Evolutionary conservation across 2,113 vertebrate species (phyloP).

Genomic region (Geococcyx californianus): DNA sequence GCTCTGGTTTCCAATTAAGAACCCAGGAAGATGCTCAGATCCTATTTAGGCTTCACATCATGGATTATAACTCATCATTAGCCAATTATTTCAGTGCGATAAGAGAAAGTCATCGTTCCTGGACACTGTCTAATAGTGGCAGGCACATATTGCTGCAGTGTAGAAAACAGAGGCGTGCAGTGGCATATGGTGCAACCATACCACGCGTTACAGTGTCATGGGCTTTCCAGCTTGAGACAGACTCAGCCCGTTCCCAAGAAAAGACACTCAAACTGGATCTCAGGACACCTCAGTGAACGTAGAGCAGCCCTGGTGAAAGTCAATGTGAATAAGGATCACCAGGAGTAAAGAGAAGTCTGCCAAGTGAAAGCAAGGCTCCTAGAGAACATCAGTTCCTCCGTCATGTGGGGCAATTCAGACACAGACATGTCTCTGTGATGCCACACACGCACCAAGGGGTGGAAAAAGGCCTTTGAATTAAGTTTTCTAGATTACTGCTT

Average conservation of each 20-base stretch:
- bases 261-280: not conserved
- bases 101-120: not conserved
- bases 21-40: not conserved
- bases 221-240: not conserved
- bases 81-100: not conserved
- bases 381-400: not conserved
- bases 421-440: not conserved
- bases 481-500: not conserved
- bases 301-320: not conserved
- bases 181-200: not conserved
- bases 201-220: rapidly evolving
- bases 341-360: not conserved
- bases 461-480: not conserved
- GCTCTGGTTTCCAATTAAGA: not conserved
- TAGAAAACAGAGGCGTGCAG: not conserved
- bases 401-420: not conserved
- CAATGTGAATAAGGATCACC: not conserved
- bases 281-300: not conserved
- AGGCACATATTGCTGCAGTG: not conserved
- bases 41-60: not conserved
- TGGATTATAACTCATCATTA: not conserved
- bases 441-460: not conserved
- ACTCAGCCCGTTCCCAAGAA: not conserved
- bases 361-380: not conserved
- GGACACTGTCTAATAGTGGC: not conserved